Base-by-base conservation (phyloP, 2,888 invertebrate species). In the Lepidochrysops patricia region DNA sequence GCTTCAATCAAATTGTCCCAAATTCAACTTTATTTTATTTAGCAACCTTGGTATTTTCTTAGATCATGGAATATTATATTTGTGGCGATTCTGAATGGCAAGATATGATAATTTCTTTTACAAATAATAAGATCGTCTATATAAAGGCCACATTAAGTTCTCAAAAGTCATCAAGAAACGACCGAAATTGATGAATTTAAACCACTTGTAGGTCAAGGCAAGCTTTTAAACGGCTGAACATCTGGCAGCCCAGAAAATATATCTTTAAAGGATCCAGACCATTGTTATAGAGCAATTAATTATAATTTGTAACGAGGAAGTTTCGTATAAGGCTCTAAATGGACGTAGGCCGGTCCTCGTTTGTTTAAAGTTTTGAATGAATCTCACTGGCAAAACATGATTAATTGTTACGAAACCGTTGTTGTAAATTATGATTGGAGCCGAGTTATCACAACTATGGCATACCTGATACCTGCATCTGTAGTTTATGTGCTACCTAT, bases 271-370 rank as follows among this genome's bases (percentile, higher is more conserved):
- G 52, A 29, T 32, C 15, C 29, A 12, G 54, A 23, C 15, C 32
- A 52, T 52, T 52, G 52, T 52, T 52, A 19, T 32, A 32, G 32
- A 26, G 52, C 54, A 29, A 32, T 54, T 54, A 54, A 54, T 54
- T 54, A 54, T 54, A 29, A 54, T 54, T 54, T 54, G 29, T 54
- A 54, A 54, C 54, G 32, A 29, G 54, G 54, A 32, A 54, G 54
- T 54, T 54, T 54, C 32, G 54, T 54, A 54, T 54, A 29, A 32
- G 54, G 29, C 54, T 32, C 29, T 54, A 29, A 54, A 54, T 32
- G 27, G 27, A 26, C 52, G 54, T 54, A 19, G 54, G 54, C 54
- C 15, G 19, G 54, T 32, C 54, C 54, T 32, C 9, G 54, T 54
- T 54, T 54, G 54, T 54, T 54, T 54, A 4, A 19, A 54, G 29